Conservation (phyloP, 2,888 invertebrate species). For the Colletes collaris region DNA sequence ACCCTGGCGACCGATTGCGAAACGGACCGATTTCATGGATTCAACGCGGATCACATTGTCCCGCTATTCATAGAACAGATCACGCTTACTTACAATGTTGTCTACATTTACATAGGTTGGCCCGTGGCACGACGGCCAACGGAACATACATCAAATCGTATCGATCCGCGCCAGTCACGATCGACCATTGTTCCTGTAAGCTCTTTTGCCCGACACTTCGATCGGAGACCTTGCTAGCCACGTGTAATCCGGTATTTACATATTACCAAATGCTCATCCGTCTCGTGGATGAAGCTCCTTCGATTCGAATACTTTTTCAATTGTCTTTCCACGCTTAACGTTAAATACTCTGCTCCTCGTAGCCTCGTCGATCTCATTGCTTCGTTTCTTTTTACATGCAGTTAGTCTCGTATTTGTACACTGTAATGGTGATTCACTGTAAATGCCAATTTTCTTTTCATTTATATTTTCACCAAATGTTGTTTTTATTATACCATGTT, state of each 20-base stretch:
- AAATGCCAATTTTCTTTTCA: too few relatives aligned
- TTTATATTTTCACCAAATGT: too few relatives aligned
- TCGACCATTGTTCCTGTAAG: slow-evolving; percentile 63
- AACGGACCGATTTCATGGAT: slow-evolving; percentile 40
- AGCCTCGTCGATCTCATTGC: too few relatives aligned
- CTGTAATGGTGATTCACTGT: too few relatives aligned
- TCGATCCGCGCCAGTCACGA: slow-evolving; percentile 65
- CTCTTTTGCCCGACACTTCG: slow-evolving; percentile 51
- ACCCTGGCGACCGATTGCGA: slow-evolving; percentile 23
- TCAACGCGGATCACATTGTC: slow-evolving; percentile 43
- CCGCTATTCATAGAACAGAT: slow-evolving; percentile 50
- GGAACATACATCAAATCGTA: slow-evolving; percentile 50
- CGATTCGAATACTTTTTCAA: too few relatives aligned
- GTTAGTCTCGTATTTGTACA: too few relatives aligned
- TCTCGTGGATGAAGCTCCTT: background rate
- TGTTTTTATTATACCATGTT: too few relatives aligned
- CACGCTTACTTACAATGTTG: slow-evolving; percentile 50
- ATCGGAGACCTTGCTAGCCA: slow-evolving; percentile 48
- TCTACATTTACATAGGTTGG: slow-evolving; percentile 52
- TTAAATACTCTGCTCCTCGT: too few relatives aligned
- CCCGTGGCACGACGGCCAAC: slow-evolving; percentile 28
- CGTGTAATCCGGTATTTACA: slow-evolving; percentile 65
- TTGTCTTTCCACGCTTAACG: too few relatives aligned
- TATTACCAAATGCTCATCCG: slow-evolving; percentile 41
- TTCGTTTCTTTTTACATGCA: too few relatives aligned